These are phyloP conservation scores for Heterocephalus glaber DNA, from an alignment of 2,113 vertebrate genomes.

Conservation along the genomic window DNA sequence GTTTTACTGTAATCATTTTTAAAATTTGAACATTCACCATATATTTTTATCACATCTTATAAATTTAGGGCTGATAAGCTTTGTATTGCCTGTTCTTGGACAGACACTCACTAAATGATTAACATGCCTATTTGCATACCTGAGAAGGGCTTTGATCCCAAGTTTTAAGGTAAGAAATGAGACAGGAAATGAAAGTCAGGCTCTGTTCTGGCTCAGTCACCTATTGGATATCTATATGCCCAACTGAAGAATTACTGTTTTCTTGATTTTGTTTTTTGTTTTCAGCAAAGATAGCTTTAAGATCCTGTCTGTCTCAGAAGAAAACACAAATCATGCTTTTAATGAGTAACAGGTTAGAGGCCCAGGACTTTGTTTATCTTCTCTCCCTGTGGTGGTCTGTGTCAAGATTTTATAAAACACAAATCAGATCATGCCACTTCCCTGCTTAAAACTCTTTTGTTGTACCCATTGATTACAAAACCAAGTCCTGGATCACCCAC, in stretches of 20 bases:
- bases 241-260: neutral
- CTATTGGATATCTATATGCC: neutral
- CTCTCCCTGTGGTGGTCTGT: neutral
- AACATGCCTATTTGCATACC: neutral
- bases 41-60: neutral
- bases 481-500: neutral
- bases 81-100: neutral
- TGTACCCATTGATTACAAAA: neutral
- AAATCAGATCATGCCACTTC: neutral
- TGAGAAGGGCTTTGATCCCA: neutral
- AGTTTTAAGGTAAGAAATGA: neutral
- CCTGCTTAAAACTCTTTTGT: neutral
- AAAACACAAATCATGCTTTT: neutral
- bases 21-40: neutral
- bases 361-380: neutral
- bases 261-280: neutral
- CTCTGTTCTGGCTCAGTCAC: neutral
- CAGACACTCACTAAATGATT: neutral
- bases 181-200: neutral
- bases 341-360: neutral
- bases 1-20: neutral
- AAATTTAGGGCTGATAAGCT: neutral
- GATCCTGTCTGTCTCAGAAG: neutral
- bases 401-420: neutral
- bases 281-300: neutral